Evolutionary conservation across 2,888 invertebrate species (phyloP).

Genomic region (Sminthurides aquaticus): DNA sequence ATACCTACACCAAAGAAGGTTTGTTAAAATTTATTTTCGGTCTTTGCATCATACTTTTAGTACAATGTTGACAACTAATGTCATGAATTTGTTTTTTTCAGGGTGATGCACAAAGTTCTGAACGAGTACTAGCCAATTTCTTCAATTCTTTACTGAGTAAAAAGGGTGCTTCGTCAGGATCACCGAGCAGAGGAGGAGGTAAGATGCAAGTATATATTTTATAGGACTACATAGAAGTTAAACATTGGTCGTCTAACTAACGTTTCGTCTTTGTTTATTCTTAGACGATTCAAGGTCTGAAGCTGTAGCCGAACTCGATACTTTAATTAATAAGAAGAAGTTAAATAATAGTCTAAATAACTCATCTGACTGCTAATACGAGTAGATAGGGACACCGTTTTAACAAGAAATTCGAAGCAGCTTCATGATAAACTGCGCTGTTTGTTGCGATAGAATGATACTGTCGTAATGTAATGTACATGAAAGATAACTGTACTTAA

Average conservation of each 20-base stretch:
- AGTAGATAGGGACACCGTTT: background rate
- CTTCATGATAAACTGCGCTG: background rate
- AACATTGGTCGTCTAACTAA: background rate
- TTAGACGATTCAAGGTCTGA: slow-evolving; percentile 71
- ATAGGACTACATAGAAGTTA: background rate
- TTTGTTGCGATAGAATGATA: background rate
- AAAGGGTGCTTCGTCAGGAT: slow-evolving; percentile 64
- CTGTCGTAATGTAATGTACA: background rate
- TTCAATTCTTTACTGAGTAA: slow-evolving; percentile 95
- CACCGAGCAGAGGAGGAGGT: slow-evolving; percentile 52
- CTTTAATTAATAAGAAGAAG: slow-evolving; percentile 67
- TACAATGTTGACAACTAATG: slow-evolving; percentile 1
- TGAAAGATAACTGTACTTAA: background rate
- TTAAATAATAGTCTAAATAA: slow-evolving; percentile 37
- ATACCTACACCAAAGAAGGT: slow-evolving; percentile 40
- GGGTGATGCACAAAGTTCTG: slow-evolving; percentile 74
- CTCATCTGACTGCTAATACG: slow-evolving; percentile 39
- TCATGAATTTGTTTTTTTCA: no score
- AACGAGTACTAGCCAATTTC: slow-evolving; percentile 93
- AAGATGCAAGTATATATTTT: slow-evolving; percentile 23
- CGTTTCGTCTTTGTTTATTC: background rate
- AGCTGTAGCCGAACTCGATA: slow-evolving; percentile 86
- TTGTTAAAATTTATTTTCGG: slow-evolving; percentile 4
- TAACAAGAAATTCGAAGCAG: background rate
- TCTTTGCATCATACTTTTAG: background rate